Evolutionary conservation across 2,797 vertebrate species (phyloP).

Genomic region (Macrochelys suwanniensis): DNA sequence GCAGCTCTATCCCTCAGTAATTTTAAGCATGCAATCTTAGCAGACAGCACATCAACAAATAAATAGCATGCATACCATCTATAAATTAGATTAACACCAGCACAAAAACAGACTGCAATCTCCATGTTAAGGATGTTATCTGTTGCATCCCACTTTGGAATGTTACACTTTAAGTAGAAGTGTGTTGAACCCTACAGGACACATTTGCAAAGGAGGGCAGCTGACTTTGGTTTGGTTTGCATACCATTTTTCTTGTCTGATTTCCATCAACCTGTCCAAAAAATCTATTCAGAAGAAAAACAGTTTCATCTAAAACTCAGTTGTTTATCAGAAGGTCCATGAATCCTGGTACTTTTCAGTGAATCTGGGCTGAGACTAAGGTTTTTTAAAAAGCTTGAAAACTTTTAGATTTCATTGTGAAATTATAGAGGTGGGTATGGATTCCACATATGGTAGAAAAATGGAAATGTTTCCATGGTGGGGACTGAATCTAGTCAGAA

Average conservation of each 20-base stretch:
- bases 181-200: not conserved
- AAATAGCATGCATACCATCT: not conserved
- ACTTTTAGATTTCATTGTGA: not conserved
- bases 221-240: not conserved
- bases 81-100: not conserved
- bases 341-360: not conserved
- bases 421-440: not conserved
- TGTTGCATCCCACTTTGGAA: conserved; percentile 5
- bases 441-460: not conserved
- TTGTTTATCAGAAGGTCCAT: not conserved
- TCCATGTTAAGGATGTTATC: not conserved
- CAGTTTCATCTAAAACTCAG: not conserved
- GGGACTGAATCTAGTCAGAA: not conserved
- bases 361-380: not conserved
- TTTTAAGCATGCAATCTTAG: not conserved
- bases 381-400: not conserved
- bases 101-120: not conserved
- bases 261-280: not conserved
- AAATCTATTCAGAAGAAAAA: not conserved
- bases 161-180: not conserved
- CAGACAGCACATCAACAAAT: not conserved
- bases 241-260: not conserved
- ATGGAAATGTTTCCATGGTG: not conserved
- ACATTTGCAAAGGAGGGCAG: not conserved
- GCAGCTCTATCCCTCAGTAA: not conserved